Evolutionary conservation across 2,113 vertebrate genomes (phyloP), one percentile per base, ranked within the genome.

Genomic region (Poicephalus gulielmi): DNA sequence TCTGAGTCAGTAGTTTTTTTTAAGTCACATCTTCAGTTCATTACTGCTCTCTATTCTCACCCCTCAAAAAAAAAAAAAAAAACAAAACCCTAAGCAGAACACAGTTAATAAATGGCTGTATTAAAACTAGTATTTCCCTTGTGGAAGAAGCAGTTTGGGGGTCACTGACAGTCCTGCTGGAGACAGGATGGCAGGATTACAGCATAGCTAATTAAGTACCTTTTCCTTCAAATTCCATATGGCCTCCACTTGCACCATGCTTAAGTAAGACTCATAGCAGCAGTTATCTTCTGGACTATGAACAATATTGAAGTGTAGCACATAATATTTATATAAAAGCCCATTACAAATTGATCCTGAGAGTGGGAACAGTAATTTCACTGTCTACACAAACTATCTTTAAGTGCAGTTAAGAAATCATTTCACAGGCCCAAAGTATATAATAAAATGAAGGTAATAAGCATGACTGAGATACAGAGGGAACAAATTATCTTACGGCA

Each of bases 361-460:
- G 87, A 92, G 94, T 30, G 23, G 90, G 60, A 90, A 85, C 62
- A 41, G 93, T 86, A 95, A 97, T 97, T 96, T 90, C 91, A 69
- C 85, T 93, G 84, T 90, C 95, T 93, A 92, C 60, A 94, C 91
- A 96, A 94, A 93, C 92, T 93, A 90, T 82, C 66, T 90, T 87
- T 87, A 97, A 97, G 59, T 81, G 89, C 87, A 92, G 92, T 92
- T 95, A 88, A 91, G 95, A 94, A 94, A 93, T 94, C 75, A 91
- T 96, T 95, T 96, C 83, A 90, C 49, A 94, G 73, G 50, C 92
- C 94, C 68, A 31, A 84, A 89, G 77, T 86, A 95, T 77, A 75
- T 90, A 93, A 97, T 95, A 95, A 96, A 94, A 95, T 95, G 78
- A 96, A 93, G 78, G 84, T 95, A 96, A 97, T 95, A 96, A 87